phyloP scores from a whole-genome alignment of 2,797 vertebrate species.

The Bradypodion ventrale region DNA sequence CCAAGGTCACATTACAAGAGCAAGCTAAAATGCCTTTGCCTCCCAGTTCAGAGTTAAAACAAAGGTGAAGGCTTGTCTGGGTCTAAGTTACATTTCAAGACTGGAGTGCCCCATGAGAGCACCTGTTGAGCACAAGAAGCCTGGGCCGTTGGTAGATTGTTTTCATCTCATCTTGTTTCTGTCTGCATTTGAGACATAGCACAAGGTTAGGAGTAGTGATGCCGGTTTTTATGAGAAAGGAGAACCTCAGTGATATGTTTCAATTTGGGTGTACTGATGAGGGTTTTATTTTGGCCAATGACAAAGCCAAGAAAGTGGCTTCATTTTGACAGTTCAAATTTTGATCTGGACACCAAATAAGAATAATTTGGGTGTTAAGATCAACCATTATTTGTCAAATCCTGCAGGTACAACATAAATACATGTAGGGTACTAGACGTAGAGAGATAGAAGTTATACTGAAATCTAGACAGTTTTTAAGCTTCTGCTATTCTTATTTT shows the following conservation, averaged over 20 bases:
- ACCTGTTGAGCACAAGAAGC: neutral
- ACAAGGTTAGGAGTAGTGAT: neutral
- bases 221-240: neutral
- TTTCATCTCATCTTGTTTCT: neutral
- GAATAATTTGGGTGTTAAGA: neutral
- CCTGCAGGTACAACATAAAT: neutral
- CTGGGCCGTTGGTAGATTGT: neutral
- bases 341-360: neutral
- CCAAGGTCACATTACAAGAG: neutral
- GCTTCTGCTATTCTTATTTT: neutral
- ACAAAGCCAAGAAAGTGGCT: too few relatives aligned
- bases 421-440: too few relatives aligned
- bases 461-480: neutral
- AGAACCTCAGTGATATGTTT: too few relatives aligned
- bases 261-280: too few relatives aligned
- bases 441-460: neutral
- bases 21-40: neutral
- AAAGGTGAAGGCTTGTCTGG: neutral
- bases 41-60: neutral
- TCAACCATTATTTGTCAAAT: neutral
- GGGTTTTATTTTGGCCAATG: too few relatives aligned
- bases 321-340: too few relatives aligned
- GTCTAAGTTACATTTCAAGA: neutral
- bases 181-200: neutral
- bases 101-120: neutral